These are phyloP conservation scores for Zaprionus lineosus DNA, from an alignment of 2,888 invertebrate species.

Conservation along the genomic window DNA sequence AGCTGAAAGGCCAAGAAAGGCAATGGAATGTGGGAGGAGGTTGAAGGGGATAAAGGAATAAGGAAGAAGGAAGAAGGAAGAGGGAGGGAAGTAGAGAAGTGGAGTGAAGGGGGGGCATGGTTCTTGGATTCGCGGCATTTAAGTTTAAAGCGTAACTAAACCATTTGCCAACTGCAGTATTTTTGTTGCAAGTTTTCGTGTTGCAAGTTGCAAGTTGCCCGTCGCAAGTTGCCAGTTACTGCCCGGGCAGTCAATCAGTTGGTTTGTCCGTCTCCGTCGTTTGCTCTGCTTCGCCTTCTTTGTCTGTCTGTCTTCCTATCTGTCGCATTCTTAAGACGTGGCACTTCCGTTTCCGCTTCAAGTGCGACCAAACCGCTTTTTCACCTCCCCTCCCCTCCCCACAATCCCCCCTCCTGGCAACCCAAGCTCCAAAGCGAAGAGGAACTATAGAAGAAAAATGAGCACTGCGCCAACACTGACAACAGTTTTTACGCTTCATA, in stretches of 20 bases:
- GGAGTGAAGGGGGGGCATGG: no score
- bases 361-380: slow-evolving; percentile 30
- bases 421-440: slow-evolving; percentile 6
- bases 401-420: neutral
- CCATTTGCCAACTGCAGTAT: slow-evolving; percentile 33
- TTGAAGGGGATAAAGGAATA: neutral
- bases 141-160: slow-evolving; percentile 38
- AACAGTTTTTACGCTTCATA: slow-evolving; percentile 33
- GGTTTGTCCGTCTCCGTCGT: slow-evolving; percentile 7
- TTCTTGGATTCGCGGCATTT: no score
- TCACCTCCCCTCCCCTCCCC: neutral
- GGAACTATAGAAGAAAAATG: slow-evolving; percentile 43
- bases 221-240: slow-evolving; percentile 14
- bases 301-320: slow-evolving; percentile 17
- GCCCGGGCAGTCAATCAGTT: slow-evolving; percentile 56
- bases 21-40: neutral
- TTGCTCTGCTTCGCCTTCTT: neutral
- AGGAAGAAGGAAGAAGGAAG: neutral
- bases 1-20: no score
- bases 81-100: no score
- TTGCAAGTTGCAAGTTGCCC: slow-evolving; percentile 6
- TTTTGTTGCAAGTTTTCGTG: slow-evolving; percentile 3
- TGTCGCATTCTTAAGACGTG: slow-evolving; percentile 63
- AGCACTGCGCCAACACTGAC: slow-evolving; percentile 69
- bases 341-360: slow-evolving; percentile 71